phyloP scores from a whole-genome alignment of 2,113 vertebrate genomes.

The Poicephalus gulielmi region DNA sequence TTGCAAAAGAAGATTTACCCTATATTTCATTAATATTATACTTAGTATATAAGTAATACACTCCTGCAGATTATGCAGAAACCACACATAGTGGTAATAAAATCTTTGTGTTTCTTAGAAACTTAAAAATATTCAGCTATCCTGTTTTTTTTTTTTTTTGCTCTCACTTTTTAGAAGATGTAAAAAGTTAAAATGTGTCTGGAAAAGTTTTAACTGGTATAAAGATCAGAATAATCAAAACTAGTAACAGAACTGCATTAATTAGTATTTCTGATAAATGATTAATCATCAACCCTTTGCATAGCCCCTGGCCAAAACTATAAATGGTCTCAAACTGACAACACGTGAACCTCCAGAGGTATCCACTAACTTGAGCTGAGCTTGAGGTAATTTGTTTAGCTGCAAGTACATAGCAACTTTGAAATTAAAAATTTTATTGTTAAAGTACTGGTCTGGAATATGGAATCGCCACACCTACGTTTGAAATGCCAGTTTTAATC shows the following conservation, averaged over 20 bases:
- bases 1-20: neutral
- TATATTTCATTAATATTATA: neutral
- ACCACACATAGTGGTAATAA: accelerated
- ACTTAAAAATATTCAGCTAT: neutral
- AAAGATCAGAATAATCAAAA: conserved; percentile 61
- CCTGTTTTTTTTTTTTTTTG: neutral
- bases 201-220: neutral
- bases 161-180: neutral
- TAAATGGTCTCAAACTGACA: conserved; percentile 62
- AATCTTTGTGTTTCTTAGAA: neutral
- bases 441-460: conserved; percentile 39
- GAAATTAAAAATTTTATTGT: conserved; percentile 7
- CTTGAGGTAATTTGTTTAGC: conserved; percentile 57
- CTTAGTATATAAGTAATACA: neutral
- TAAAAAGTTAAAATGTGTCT: neutral
- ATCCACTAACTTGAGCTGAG: conserved; percentile 29
- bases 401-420: conserved; percentile 20
- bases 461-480: neutral
- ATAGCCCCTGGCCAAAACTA: conserved; percentile 51
- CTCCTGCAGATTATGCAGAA: neutral
- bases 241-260: conserved; percentile 61
- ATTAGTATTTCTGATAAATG: conserved; percentile 74
- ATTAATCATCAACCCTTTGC: conserved; percentile 45
- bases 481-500: conserved; percentile 53
- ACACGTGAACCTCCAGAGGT: conserved; percentile 62